A percentile compares a stretch with the other conserved stretches of the same genome.
phyloP scores from a whole-genome alignment of 2,888 invertebrate species.

The Apamea monoglypha region DNA sequence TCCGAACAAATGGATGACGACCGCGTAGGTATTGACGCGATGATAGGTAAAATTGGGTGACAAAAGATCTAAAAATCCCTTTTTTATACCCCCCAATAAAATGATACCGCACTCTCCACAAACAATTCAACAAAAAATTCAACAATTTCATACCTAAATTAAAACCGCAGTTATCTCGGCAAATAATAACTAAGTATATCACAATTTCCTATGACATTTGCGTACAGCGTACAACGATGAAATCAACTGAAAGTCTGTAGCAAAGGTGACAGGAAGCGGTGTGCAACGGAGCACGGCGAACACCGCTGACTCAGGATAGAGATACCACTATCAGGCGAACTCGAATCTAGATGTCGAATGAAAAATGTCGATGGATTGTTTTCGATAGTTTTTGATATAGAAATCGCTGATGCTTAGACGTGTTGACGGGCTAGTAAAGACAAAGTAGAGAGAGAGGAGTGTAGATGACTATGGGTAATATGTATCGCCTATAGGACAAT shows the following conservation, averaged over 20 bases:
- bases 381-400: background rate
- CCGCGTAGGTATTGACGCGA: background rate
- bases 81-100: background rate
- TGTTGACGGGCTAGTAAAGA: background rate
- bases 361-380: background rate
- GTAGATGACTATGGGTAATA: background rate
- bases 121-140: too few relatives aligned
- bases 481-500: background rate
- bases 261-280: slow-evolving; percentile 89
- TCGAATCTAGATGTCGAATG: slow-evolving; percentile 63
- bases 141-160: background rate
- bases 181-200: slow-evolving; percentile 60
- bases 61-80: background rate
- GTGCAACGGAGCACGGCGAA: slow-evolving; percentile 85
- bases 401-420: background rate
- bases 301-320: slow-evolving; percentile 84
- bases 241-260: slow-evolving; percentile 88
- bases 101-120: background rate
- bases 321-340: slow-evolving; percentile 72
- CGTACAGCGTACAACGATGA: slow-evolving; percentile 85
- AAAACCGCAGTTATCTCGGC: slow-evolving; percentile 8
- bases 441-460: background rate
- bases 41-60: background rate
- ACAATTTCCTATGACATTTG: slow-evolving; percentile 80
- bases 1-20: background rate